A percentile compares a stretch with the other conserved stretches of the same genome.
phyloP scores from a whole-genome alignment of 2,888 invertebrate species.

The Chironomus riparius region DNA sequence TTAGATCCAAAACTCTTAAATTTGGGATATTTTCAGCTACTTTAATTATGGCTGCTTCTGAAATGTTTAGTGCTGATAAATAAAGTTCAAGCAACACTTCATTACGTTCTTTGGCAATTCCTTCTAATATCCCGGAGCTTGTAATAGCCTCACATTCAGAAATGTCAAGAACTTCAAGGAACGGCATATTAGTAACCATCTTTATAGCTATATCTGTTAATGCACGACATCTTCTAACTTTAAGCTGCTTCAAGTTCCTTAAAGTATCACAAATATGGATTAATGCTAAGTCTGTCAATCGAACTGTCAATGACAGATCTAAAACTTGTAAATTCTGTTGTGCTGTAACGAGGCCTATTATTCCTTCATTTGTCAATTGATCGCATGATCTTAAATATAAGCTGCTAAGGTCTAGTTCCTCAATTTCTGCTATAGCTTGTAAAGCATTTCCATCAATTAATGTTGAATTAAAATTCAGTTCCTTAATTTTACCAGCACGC shows the following conservation, averaged over 20 bases:
- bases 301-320: constrained; percentile 54
- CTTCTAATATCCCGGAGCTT: constrained; percentile 51
- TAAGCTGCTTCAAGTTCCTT: constrained; percentile 49
- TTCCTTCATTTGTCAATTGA: constrained; percentile 52
- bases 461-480: constrained; percentile 57
- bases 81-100: constrained; percentile 46
- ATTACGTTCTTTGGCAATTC: constrained; percentile 49
- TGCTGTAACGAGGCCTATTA: constrained; percentile 46
- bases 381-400: constrained; percentile 51
- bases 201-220: constrained; percentile 54
- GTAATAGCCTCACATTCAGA: constrained; percentile 58
- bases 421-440: constrained; percentile 46
- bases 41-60: constrained; percentile 52
- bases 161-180: constrained; percentile 52
- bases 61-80: constrained; percentile 51
- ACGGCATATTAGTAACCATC: constrained; percentile 47
- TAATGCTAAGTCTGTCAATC: constrained; percentile 56
- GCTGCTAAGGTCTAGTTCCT: constrained; percentile 46
- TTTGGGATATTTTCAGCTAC: constrained; percentile 51
- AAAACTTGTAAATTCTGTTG: constrained; percentile 50
- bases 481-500: constrained; percentile 48
- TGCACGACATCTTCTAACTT: constrained; percentile 54
- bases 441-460: constrained; percentile 57
- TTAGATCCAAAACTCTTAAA: constrained; percentile 52
- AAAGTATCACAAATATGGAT: constrained; percentile 51